Evolutionary conservation across 2,888 invertebrate species (phyloP).

Genomic region (Choristoneura rosaceana): DNA sequence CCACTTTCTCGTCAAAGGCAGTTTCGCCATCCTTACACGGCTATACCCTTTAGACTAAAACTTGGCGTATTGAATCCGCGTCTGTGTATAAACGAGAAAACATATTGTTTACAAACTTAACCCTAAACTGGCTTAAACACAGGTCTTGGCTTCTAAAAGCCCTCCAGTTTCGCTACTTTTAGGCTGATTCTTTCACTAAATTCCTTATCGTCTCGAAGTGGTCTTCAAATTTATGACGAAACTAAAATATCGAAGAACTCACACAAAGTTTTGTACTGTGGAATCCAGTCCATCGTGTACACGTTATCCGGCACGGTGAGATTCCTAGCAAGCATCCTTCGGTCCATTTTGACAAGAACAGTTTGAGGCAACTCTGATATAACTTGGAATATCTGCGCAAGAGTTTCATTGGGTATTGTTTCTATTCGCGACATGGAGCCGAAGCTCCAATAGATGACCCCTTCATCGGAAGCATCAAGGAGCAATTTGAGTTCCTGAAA

Average conservation of each 20-base stretch:
- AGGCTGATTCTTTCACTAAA: neutral
- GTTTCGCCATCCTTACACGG: no score
- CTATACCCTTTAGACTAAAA: no score
- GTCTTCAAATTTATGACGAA: neutral
- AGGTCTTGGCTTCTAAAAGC: no score
- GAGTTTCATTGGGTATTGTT: constrained; percentile 76
- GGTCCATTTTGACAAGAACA: constrained; percentile 84
- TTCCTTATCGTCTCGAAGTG: neutral
- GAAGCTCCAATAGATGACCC: constrained; percentile 86
- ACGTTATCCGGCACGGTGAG: constrained; percentile 80
- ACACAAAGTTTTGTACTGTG: constrained; percentile 84
- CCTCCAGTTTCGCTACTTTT: no score
- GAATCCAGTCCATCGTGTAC: constrained; percentile 82
- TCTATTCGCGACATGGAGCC: constrained; percentile 86
- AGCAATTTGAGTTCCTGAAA: constrained; percentile 72
- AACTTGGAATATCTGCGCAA: constrained; percentile 78
- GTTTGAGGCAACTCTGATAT: constrained; percentile 82
- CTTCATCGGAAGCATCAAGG: constrained; percentile 76
- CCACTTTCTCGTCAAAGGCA: no score
- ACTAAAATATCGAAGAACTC: constrained; percentile 56
- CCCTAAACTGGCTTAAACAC: no score
- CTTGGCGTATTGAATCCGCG: no score
- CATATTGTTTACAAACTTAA: no score
- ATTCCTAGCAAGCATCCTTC: constrained; percentile 73
- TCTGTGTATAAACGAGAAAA: no score